Evolutionary conservation across 2,888 invertebrate genomes (phyloP).

Genomic region (Argynnis bischoffii): DNA sequence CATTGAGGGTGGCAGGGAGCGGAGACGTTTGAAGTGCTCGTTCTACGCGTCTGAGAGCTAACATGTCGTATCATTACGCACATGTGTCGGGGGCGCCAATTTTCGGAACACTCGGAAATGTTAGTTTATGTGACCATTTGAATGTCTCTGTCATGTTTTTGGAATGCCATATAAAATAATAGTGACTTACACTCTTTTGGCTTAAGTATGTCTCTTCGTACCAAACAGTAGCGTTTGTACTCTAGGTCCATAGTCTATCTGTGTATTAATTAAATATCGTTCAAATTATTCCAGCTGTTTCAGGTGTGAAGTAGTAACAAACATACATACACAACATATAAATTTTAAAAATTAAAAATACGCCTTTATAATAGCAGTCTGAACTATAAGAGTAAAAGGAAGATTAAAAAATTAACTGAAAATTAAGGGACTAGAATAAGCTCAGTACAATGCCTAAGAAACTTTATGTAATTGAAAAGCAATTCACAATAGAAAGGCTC

Average conservation of each 20-base stretch:
- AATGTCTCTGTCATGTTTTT: constrained; percentile 32
- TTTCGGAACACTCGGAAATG: constrained; percentile 48
- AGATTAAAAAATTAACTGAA: too few relatives aligned
- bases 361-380: too few relatives aligned
- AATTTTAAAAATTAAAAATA: too few relatives aligned
- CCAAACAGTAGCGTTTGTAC: too few relatives aligned
- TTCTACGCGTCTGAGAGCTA: constrained; percentile 65
- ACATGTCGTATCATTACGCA: constrained; percentile 64
- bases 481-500: constrained; percentile 22
- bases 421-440: background rate
- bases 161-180: constrained; percentile 4
- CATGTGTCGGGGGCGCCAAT: constrained; percentile 62
- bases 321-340: too few relatives aligned
- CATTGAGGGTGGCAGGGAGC: constrained; percentile 52
- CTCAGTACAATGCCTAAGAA: constrained; percentile 15
- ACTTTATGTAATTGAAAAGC: constrained; percentile 29
- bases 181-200: too few relatives aligned
- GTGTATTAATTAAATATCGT: too few relatives aligned
- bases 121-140: constrained; percentile 36
- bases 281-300: too few relatives aligned
- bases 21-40: constrained; percentile 68
- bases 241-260: too few relatives aligned
- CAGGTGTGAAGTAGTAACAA: background rate
- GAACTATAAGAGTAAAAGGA: too few relatives aligned
- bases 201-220: too few relatives aligned